Base-by-base conservation (phyloP, 1,140 invertebrate genomes). In the Drosophila pachea region DNA sequence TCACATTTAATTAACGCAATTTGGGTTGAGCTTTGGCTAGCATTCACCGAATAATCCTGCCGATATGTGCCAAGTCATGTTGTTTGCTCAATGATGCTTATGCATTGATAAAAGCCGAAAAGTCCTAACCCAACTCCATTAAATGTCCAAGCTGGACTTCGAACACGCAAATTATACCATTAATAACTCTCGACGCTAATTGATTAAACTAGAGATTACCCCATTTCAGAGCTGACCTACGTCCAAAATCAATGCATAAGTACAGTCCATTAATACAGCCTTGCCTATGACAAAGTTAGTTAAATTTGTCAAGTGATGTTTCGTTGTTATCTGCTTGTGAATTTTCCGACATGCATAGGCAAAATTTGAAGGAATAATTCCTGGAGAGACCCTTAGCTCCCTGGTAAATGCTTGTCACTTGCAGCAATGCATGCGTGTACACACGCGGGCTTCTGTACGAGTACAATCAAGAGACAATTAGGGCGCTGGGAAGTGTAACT, bases 401-500 rank as follows among this genome's bases (percentile, higher is more conserved):
- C 71, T 72, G 83, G 78, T 78, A 78, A 83, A 84, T 84, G 78
- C 72, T 78, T 83, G 78, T 78, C 78, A 78, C 56, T 73, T 78
- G 68, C 78, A 83, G 75, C 65, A 78, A 11, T 29, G 45, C 8
- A 9, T 48, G 29, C n/a, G n/a, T 12, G 38, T 42, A 11, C 38
- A 42, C 12, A 42, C n/a, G 38, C 12, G 12, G 59, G 54, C 58
- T 31, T 42, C 66, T 36, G 40, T 60, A 43, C 56, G 14, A 58
- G 35, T 36, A 47, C 33, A 63, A 11, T 33, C 43, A 40, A 9
- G 38, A 35, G 45, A 8, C 54, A 76, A 69, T 69, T 63, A 63
- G 58, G 69, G 47, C 42, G 48, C 67, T 59, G 54, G 22, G 16
- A n/a, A 69, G 52, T 49, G 54, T 61, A 66, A 72, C 68, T 78